Evolutionary conservation across 2,797 vertebrate species (phyloP).

Genomic region (Zalophus californianus): DNA sequence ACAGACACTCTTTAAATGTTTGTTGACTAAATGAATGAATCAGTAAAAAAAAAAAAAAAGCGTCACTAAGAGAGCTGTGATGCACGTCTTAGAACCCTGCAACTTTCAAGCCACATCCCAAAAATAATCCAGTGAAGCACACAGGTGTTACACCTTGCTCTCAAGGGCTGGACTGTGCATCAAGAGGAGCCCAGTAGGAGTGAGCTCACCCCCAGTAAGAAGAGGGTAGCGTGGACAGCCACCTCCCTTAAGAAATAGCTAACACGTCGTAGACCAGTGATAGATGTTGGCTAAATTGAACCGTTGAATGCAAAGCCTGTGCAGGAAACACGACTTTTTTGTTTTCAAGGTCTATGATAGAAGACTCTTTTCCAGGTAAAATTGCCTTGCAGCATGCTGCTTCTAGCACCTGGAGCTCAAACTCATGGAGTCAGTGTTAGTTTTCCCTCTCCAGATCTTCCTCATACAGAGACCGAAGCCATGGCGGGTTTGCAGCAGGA

Average conservation of each 20-base stretch:
- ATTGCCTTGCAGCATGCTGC: background rate
- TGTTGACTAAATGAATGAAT: background rate
- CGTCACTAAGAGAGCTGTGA: background rate
- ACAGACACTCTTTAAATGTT: background rate
- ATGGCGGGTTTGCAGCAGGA: background rate
- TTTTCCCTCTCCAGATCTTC: background rate
- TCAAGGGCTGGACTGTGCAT: background rate
- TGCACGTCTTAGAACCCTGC: background rate
- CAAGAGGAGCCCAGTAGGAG: background rate
- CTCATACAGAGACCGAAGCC: background rate
- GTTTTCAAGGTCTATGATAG: background rate
- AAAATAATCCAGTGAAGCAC: background rate
- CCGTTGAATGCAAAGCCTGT: background rate
- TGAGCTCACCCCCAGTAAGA: background rate
- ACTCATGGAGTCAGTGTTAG: background rate
- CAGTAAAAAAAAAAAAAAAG: background rate
- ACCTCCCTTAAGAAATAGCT: background rate
- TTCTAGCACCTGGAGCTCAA: background rate
- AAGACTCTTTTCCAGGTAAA: background rate
- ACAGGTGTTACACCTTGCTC: background rate
- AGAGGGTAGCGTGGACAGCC: background rate
- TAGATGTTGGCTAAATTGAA: background rate
- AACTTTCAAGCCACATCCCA: background rate
- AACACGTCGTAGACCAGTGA: background rate
- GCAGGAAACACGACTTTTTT: background rate